Evolutionary conservation across 2,113 vertebrate genomes (phyloP), one percentile per base, ranked within the genome.

Genomic region (Pteruthius melanotis): DNA sequence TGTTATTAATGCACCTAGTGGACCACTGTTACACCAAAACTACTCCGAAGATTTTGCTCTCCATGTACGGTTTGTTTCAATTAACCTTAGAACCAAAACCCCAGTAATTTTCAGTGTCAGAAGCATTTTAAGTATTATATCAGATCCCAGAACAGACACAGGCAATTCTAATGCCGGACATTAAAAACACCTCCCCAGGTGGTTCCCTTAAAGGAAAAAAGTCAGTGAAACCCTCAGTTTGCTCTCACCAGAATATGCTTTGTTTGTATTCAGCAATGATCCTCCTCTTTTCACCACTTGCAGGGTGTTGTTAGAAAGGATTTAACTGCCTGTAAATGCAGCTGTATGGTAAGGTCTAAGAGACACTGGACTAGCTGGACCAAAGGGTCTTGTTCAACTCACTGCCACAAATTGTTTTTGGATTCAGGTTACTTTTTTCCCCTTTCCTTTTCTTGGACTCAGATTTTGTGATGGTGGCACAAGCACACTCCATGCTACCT

Each of bases 391-490:
- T 59, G 30, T 63, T 83, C 18, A 18, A 18, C 35, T 50, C 35
- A 33, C 0, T 44, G 23, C 52, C 39, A 63, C 6, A 39, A 30
- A 47, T 2, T 0, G 0, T 22, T 74, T 30, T 31, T 23, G 13
- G 50, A 39, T 83, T 87, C 87, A 61, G 26, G n/a, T 28, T 31
- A 33, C 8, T 19, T 61, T 52, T 20, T 4, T 1, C 10, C 11
- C 4, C 4, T 16, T 10, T 1, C 3, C 3, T 15, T 85, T 64
- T 64, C 83, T 69, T 33, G 47, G 22, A 39, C 31, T 90, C 52
- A 45, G 13, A 53, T 54, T 90, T 75, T 52, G 33, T 72, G 45
- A 65, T 2, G 35, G 47, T n/a, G 28, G n/a, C 37, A 64, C 30
- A 63, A 71, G 37, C 50, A 68, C 12, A 12, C 9, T 65, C 26